Evolutionary conservation across 1,140 invertebrate species (phyloP).

Genomic region (Euura saliciscinereae): DNA sequence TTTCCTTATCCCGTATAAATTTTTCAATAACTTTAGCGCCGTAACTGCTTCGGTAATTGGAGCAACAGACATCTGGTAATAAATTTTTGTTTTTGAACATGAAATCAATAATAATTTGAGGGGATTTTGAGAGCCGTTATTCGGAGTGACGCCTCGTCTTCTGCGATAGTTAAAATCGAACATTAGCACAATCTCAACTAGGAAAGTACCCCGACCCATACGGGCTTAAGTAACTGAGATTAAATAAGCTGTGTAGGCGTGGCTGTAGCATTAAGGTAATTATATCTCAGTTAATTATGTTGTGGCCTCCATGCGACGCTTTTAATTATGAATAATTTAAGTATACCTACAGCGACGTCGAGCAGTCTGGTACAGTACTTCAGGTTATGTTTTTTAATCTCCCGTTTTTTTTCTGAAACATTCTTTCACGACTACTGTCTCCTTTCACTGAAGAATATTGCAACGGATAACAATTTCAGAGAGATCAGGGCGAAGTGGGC

Average conservation of each 20-base stretch:
- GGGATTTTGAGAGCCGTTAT: too few relatives aligned
- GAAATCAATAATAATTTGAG: too few relatives aligned
- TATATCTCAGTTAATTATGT: constrained; percentile 41
- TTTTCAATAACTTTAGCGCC: not conserved
- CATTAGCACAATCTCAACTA: not conserved
- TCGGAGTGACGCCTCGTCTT: not conserved
- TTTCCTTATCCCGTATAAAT: not conserved
- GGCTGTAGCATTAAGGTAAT: constrained; percentile 38
- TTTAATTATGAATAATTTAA: constrained; percentile 8
- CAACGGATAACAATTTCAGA: too few relatives aligned
- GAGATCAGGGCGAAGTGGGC: too few relatives aligned
- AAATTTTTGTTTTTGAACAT: too few relatives aligned
- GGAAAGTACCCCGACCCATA: constrained; percentile 5
- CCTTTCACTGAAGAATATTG: too few relatives aligned
- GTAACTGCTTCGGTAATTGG: too few relatives aligned
- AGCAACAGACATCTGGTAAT: too few relatives aligned
- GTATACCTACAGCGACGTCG: not conserved
- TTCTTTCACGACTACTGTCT: too few relatives aligned
- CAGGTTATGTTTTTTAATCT: not conserved
- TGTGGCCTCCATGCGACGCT: constrained; percentile 1
- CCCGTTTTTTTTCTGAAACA: too few relatives aligned
- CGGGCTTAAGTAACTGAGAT: constrained; percentile 19
- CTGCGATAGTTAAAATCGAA: not conserved
- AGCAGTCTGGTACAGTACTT: not conserved
- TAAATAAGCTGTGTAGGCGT: constrained; percentile 15